A percentile compares a stretch with the other conserved stretches of the same genome.
phyloP scores from a whole-genome alignment of 2,888 invertebrate genomes.

The Tachystola acroxantha region DNA sequence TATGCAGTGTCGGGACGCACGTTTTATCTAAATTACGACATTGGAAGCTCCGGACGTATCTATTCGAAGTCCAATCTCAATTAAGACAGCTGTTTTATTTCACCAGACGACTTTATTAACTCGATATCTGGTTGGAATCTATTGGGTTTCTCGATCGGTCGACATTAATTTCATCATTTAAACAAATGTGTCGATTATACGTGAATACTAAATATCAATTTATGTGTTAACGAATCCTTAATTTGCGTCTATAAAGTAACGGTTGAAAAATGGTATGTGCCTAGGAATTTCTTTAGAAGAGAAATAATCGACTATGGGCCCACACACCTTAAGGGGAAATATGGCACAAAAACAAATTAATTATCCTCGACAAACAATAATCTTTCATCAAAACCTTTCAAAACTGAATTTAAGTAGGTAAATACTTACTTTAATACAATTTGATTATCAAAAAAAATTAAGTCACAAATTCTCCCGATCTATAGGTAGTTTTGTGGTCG shows the following conservation, averaged over 20 bases:
- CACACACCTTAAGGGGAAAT: background rate
- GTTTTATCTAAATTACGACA: slow-evolving; percentile 68
- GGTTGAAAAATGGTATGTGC: background rate
- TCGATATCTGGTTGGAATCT: slow-evolving; percentile 9
- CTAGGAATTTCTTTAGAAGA: background rate
- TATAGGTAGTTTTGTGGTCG: no score
- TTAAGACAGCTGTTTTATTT: slow-evolving; percentile 32
- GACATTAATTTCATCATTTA: slow-evolving; percentile 7
- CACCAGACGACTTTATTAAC: slow-evolving; percentile 22
- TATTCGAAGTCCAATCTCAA: slow-evolving; percentile 45
- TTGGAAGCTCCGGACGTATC: slow-evolving; percentile 64
- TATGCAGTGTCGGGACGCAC: slow-evolving; percentile 57
- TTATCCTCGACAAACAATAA: no score
- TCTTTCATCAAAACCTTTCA: no score
- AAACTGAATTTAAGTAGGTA: no score
- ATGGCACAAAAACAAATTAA: slow-evolving; percentile 34
- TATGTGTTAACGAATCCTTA: background rate
- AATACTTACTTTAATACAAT: no score
- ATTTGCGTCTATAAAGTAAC: background rate
- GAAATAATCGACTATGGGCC: background rate
- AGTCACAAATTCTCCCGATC: no score
- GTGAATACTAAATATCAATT: slow-evolving; percentile 1
- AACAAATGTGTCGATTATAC: background rate
- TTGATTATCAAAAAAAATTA: no score
- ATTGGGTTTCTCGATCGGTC: slow-evolving; percentile 9